A percentile compares a stretch with the other conserved stretches of the same genome.
These are phyloP conservation scores for Lagocephalus sceleratus DNA, from an alignment of 2,797 vertebrate species.

Conservation along the genomic window DNA sequence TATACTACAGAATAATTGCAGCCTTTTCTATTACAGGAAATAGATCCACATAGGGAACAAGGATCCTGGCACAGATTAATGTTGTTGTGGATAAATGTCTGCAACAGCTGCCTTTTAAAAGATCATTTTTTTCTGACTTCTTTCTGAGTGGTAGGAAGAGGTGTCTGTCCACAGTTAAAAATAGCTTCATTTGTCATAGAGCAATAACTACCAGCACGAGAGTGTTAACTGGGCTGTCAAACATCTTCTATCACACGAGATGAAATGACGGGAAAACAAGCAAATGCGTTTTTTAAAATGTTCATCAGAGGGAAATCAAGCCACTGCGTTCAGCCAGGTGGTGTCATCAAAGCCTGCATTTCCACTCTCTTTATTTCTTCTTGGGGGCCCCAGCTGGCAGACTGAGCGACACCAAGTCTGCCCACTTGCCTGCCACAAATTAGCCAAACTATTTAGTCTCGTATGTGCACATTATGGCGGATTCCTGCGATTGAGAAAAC, in stretches of 20 bases:
- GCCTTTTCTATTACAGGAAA: no score
- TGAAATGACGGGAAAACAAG: background rate
- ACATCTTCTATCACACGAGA: conserved; percentile 21
- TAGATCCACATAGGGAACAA: no score
- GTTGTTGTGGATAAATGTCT: conserved; percentile 17
- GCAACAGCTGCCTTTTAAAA: no score
- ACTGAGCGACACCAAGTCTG: conserved; percentile 32
- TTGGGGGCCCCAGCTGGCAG: conserved; percentile 55
- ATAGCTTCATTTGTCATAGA: conserved; percentile 45
- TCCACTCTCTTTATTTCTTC: conserved; percentile 14
- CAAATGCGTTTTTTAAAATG: conserved; percentile 15
- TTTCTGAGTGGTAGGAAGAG: conserved; percentile 34
- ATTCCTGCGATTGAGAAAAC: conserved; percentile 75
- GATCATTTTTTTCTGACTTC: conserved; percentile 20
- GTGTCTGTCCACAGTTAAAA: conserved; percentile 51
- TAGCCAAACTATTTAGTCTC: conserved; percentile 70
- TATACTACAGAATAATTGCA: conserved; percentile 15
- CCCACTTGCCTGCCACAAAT: conserved; percentile 63
- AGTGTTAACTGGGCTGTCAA: conserved; percentile 30
- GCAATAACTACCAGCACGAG: conserved; percentile 45
- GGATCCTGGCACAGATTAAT: conserved; percentile 3
- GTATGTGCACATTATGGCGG: conserved; percentile 69
- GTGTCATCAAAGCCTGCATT: conserved; percentile 28
- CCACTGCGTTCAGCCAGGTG: conserved; percentile 14
- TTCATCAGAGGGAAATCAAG: conserved; percentile 21